Conservation (phyloP, 2,888 invertebrate species). For the Acrobasis consociella region DNA sequence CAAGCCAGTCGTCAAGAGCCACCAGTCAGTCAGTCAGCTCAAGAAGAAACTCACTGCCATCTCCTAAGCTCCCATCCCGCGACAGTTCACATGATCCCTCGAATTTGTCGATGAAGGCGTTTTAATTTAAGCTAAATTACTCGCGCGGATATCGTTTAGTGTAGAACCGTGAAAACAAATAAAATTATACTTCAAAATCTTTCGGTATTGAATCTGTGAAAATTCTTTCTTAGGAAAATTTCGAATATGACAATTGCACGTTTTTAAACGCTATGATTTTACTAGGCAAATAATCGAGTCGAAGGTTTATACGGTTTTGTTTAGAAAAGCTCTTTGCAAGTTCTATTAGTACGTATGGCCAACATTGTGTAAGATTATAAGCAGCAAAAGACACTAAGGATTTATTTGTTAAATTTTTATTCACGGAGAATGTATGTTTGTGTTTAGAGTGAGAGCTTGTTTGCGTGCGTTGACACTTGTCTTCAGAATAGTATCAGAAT, state of each 20-base stretch:
- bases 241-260: background rate
- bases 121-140: constrained; percentile 20
- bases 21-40: constrained; percentile 69
- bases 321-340: too few relatives aligned
- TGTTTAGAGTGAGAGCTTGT: too few relatives aligned
- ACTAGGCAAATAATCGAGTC: too few relatives aligned
- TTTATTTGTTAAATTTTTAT: too few relatives aligned
- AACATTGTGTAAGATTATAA: too few relatives aligned
- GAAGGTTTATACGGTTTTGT: too few relatives aligned
- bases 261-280: too few relatives aligned
- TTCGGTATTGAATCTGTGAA: background rate
- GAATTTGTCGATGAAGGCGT: background rate
- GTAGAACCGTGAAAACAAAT: constrained; percentile 9
- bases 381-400: too few relatives aligned
- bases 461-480: too few relatives aligned
- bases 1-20: constrained; percentile 63
- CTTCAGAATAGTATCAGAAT: too few relatives aligned
- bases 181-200: background rate
- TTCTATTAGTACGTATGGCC: too few relatives aligned
- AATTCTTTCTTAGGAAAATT: background rate
- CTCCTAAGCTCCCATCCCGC: constrained; percentile 39
- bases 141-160: constrained; percentile 7
- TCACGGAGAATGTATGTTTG: too few relatives aligned
- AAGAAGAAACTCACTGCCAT: constrained; percentile 65
- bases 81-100: constrained; percentile 16